Base-by-base conservation (phyloP, 2,113 vertebrate species). In the Ondatra zibethicus region DNA sequence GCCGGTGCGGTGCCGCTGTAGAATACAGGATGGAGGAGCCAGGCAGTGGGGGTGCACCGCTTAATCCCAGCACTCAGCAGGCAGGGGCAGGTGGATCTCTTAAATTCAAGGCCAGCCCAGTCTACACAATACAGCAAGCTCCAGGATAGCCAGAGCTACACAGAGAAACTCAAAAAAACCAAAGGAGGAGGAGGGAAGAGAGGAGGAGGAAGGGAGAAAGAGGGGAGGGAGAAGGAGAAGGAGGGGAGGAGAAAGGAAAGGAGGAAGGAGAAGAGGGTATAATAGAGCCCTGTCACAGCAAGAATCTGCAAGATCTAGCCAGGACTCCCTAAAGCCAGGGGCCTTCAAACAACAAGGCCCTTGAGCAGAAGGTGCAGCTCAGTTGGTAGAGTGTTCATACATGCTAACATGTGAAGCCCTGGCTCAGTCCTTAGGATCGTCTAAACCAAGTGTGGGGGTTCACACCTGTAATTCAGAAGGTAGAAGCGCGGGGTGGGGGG, bases 11-110 rank as follows among this genome's bases (percentile, higher is more conserved):
- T 17, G 27, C 23, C 19, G 14, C n/a, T n/a, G 39, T 31, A 25
- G 19, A 65, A 66, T 3, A 33, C 39, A 70, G 23, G 61, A 93
- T 19, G 12, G 52, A 16, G 31, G 45, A 63, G 12, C 55, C 25
- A 8, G 19, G 50, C 5, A 19, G 33, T 55, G 33, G 19, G 6
- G 9, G 19, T 0, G 0, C 2, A 23, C 0, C 50, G 33, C n/a
- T 81, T 81, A 81, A n/a, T 81, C 21, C 8, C 17, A 55, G 77
- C 29, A 52, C 77, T 50, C 29, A 0, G 29, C 14, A 55, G 33
- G 50, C 33, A 80, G 50, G 13, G 33, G 50, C 78, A 81, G 3
- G 4, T 4, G 0, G 29, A 55, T 55, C 17, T 80, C 10, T 36
- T 61, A 17, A 58, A 5, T 81, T 23, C 4, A 5, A 81, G 19